A percentile compares a stretch with the other conserved stretches of the same genome.
Evolutionary conservation across 2,113 vertebrate genomes (phyloP).

Genomic region (Abramis brama): DNA sequence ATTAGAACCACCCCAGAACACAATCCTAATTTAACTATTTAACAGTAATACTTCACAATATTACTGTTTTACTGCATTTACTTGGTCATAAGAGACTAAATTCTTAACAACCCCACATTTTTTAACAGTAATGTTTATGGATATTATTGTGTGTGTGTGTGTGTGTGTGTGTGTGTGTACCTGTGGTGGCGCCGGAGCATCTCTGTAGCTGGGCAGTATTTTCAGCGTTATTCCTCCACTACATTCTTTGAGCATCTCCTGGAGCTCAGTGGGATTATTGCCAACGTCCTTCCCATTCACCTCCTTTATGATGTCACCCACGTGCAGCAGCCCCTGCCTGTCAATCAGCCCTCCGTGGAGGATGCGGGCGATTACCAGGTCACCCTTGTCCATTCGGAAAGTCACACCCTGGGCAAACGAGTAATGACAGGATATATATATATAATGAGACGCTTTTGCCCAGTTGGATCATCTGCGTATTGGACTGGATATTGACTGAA

Average conservation of each 20-base stretch:
- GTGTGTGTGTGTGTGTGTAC: constrained; percentile 65
- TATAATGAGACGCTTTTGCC: background rate
- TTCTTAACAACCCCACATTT: background rate
- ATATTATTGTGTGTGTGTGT: background rate
- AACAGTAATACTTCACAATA: background rate
- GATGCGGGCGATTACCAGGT: constrained; percentile 94
- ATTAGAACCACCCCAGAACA: no score
- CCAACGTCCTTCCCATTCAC: constrained; percentile 98
- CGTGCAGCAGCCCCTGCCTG: constrained; percentile 93
- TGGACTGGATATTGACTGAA: background rate
- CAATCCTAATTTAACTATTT: no score
- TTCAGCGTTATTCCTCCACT: constrained; percentile 95
- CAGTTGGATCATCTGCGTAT: background rate
- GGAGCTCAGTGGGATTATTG: constrained; percentile 92
- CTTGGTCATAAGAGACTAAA: background rate
- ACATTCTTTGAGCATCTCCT: constrained; percentile 92
- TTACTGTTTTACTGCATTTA: constrained; percentile 2
- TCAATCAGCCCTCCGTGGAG: constrained; percentile 97
- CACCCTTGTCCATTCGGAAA: constrained; percentile 93
- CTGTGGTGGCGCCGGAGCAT: constrained; percentile 88
- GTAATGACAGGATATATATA: background rate
- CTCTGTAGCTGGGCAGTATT: constrained; percentile 95
- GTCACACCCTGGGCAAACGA: constrained; percentile 85
- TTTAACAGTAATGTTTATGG: background rate
- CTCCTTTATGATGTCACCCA: constrained; percentile 97